These are phyloP conservation scores for Enteromius radiatus DNA, from an alignment of 2,797 vertebrate genomes.

Conservation along the genomic window DNA sequence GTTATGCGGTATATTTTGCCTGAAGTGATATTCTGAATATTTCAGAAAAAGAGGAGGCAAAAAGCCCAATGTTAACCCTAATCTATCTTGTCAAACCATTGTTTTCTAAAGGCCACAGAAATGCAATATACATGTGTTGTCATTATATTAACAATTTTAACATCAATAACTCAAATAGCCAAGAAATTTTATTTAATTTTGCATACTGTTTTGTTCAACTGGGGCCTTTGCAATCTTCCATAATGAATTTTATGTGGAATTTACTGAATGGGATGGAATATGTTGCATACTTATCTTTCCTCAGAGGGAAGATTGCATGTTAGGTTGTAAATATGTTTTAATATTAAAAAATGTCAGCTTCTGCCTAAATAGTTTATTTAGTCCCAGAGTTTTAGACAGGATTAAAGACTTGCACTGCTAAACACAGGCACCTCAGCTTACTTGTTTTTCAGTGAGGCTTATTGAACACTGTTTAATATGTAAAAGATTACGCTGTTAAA, in stretches of 20 bases:
- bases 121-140: conserved; percentile 8
- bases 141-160: not conserved
- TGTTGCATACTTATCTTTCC: conserved; percentile 27
- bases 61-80: not conserved
- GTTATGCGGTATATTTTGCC: conserved; percentile 15
- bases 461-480: conserved; percentile 12
- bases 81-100: not conserved
- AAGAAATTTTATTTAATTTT: not conserved
- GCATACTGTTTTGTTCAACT: not conserved
- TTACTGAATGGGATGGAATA: conserved; percentile 24
- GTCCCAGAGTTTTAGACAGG: conserved; percentile 31
- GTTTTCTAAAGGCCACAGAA: conserved; percentile 11
- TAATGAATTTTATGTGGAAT: not conserved
- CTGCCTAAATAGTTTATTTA: conserved; percentile 14
- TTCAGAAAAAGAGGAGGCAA: conserved; percentile 40
- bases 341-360: conserved; percentile 40
- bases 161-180: not conserved
- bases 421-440: conserved; percentile 32
- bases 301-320: conserved; percentile 37
- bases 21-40: conserved; percentile 42
- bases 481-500: conserved; percentile 6
- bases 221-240: not conserved
- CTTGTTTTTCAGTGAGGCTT: conserved; percentile 12
- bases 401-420: conserved; percentile 12
- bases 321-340: conserved; percentile 48